Evolutionary conservation across 2,888 invertebrate genomes (phyloP), one percentile per base, ranked within the genome.

Genomic region (Erebia epiphron): DNA sequence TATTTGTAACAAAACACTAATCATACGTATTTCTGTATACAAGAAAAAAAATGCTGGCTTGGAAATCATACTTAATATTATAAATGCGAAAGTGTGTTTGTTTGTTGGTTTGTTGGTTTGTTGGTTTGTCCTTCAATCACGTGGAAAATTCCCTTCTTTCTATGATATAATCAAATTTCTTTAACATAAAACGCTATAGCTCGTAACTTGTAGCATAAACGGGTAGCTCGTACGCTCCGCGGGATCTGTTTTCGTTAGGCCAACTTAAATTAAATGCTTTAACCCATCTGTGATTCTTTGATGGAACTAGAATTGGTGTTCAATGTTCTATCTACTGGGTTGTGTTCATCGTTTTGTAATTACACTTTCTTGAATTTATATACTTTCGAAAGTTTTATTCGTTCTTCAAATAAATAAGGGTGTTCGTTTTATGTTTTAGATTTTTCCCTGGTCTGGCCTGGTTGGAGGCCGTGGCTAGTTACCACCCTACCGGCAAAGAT

Each of bases 251-350:
- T 90, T 89, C 87, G 80, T 84, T 86, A 86, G 83, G 86, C 88
- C 81, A 90, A 91, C 87, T 91, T 90, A 89, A 91, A 91, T 91
- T 90, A 90, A 88, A 87, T 88, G 87, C 86, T 88, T 89, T 87
- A 86, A 83, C 84, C 85, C 86, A 75, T 79, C 83, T 79, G 81
- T 78, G 82, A 79, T 83, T 86, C 86, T 84, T 80, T 83, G 83
- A 84, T 83, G 82, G 79, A 79, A 82, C 80, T 81, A 77, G 79
- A 83, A 88, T 86, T 84, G 84, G 80, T 83, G 82, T 83, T 83
- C 83, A 69, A 72, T 72, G 72, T 67, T 69, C 69, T 63, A 73
- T 64, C 73, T 61, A 35, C 41, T 14, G 21, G 61, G 43, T 62
- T 62, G 56, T 26, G 69, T 66, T 66, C 61, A 65, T 63, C 63